Conservation (phyloP, 92 coral and sea anemone species). For the Virgularia gustaviana region DNA sequence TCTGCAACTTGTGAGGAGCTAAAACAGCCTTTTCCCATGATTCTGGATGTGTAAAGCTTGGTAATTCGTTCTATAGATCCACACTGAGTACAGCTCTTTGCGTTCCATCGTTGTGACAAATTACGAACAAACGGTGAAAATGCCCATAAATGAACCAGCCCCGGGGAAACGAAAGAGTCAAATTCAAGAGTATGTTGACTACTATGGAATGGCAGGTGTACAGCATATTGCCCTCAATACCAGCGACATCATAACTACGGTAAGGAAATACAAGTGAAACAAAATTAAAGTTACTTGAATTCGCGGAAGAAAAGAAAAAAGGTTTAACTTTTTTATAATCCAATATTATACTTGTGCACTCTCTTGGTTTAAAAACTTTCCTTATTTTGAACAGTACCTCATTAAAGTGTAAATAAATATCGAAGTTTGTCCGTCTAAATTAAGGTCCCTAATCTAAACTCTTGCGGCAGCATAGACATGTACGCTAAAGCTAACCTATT, state of each 20-base stretch:
- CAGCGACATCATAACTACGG: slow-evolving; percentile 66
- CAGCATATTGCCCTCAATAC: slow-evolving; percentile 96
- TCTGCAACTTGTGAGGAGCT: too few species aligned
- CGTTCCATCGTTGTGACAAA: slow-evolving; percentile 90
- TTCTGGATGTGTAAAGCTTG: slow-evolving; percentile 15
- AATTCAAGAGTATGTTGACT: slow-evolving; percentile 90
- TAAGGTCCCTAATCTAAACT: not conserved
- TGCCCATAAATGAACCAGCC: slow-evolving; percentile 98
- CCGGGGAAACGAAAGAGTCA: slow-evolving; percentile 81
- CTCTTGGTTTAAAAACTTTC: not conserved
- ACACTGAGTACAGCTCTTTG: slow-evolving; percentile 83
- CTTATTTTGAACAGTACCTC: not conserved
- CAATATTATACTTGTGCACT: not conserved
- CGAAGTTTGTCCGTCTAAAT: not conserved
- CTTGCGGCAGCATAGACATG: not conserved
- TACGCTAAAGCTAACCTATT: not conserved
- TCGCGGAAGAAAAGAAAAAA: not conserved
- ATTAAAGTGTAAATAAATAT: too few species aligned
- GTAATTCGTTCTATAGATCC: slow-evolving; percentile 47
- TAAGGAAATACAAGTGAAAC: too few species aligned
- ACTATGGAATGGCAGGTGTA: slow-evolving; percentile 86
- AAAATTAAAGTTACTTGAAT: too few species aligned
- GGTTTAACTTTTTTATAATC: not conserved
- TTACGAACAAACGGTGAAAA: slow-evolving; percentile 86
- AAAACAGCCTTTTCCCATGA: too few species aligned